Base-by-base conservation (phyloP, 2,113 vertebrate genomes). In the Trogon surrucura region DNA sequence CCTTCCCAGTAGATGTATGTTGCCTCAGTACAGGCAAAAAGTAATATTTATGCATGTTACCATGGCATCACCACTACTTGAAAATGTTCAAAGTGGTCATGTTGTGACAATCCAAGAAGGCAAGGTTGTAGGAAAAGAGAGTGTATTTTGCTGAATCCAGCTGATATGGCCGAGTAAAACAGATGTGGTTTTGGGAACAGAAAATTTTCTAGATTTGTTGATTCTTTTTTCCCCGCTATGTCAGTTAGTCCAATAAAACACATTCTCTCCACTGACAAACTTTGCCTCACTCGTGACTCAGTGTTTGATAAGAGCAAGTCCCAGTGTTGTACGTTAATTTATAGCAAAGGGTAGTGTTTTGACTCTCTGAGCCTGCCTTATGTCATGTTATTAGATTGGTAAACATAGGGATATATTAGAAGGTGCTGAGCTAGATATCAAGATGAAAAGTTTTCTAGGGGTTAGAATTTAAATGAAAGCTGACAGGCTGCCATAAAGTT, bases 361-460 rank as follows among this genome's bases (percentile, higher is more conserved):
- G 45, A 78, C 23, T 78, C 30, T 81, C 38, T 69, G 67, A 94
- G 57, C 29, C 9, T 69, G 51, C 36, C 61, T 57, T 72, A 25
- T 32, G 51, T 93, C 56, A 48, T 47, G 45, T 57, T 66, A 79
- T 58, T 89, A 66, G 62, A 75, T 34, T 80, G 65, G 78, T 58
- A 78, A 89, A 79, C 41, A 66, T 54, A 65, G 50, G 32, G 16
- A 47, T 66, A 13, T 64, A 80, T 64, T 87, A 78, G 65, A 88
- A 88, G 48, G 10, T 4, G 22, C 83, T 74, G 61, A 67, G 82
- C 32, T 79, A 94, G 72, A 29, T 94, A 93, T 78, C 48, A 96
- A 57, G 36, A 75, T 65, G 88, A 87, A 36, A 92, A n/a, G 38
- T 80, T 93, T 94, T 77, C 75, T 85, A 73, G 88, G 61, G 60